Evolutionary conservation across 2,113 vertebrate genomes (phyloP).

Genomic region (Cyprinodon tularosa): DNA sequence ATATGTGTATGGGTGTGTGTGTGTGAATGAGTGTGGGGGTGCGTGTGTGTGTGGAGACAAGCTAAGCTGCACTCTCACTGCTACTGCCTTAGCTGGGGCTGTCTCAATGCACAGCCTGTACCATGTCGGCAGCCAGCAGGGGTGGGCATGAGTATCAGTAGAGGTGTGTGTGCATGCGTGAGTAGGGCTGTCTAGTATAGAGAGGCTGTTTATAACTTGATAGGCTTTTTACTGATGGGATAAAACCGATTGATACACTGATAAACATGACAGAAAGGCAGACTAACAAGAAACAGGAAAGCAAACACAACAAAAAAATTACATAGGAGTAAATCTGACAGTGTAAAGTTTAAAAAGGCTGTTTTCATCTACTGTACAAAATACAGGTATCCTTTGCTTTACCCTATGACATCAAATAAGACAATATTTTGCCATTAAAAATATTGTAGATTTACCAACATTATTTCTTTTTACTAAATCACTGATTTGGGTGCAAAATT

Average conservation of each 20-base stretch:
- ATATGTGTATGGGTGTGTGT: constrained; percentile 44
- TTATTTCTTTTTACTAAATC: background rate
- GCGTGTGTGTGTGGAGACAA: constrained; percentile 73
- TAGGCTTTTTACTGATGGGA: constrained; percentile 28
- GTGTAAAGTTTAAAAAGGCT: background rate
- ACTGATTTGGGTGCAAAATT: too few species aligned
- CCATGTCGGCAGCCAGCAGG: constrained; percentile 84
- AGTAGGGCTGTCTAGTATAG: constrained; percentile 49
- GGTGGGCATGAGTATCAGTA: constrained; percentile 69
- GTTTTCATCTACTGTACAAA: background rate
- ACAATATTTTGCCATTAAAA: background rate
- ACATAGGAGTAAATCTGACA: constrained; percentile 5
- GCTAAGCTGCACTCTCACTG: constrained; percentile 83
- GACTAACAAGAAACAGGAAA: constrained; percentile 5
- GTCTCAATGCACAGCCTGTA: constrained; percentile 86
- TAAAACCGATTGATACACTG: background rate
- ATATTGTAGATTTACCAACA: background rate
- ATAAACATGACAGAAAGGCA: constrained; percentile 6
- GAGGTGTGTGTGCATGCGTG: constrained; percentile 59
- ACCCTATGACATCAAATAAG: background rate
- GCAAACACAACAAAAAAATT: constrained; percentile 4
- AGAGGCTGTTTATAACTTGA: constrained; percentile 77
- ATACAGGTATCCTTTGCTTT: background rate
- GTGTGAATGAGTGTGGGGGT: constrained; percentile 50
- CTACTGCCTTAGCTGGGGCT: constrained; percentile 81